Base-by-base conservation (phyloP, 1,140 invertebrate genomes). In the Himalopsyche phryganea region DNA sequence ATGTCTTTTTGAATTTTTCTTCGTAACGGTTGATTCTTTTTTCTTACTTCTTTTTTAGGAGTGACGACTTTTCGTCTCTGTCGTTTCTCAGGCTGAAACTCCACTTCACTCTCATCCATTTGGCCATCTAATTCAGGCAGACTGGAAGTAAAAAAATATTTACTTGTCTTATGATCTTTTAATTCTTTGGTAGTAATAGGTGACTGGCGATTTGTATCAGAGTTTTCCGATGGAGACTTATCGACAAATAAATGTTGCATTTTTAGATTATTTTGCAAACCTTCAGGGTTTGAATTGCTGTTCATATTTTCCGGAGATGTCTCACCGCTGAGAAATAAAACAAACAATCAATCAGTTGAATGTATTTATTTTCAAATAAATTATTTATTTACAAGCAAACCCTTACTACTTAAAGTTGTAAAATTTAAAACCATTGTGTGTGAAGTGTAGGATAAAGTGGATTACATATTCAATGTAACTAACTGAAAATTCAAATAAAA, bases 11-110 rank as follows among this genome's bases (percentile, higher is more conserved):
- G 9, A 5, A 20, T 1, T 1, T 6, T 32, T 7, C 49, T 62
- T 57, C 49, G 44, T 35, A 17, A 33, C 19, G 13, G n/a, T 18
- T 50, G 20, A 40, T 28, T 60, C 49, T 14, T 15, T 35, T 53
- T 63, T 32, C 7, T 19, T 1, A 40, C 14, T 32, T 40, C 49
- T 40, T 53, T 53, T 1, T 32, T 1, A 28, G 33, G 7, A 17
- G 11, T 13, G 23, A 40, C 49, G 35, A 9, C 58, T 48, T 35
- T 40, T 17, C 19, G 18, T 56, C 13, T 58, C 41, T 6, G 33
- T 28, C 40, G 49, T 42, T 38, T 55, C n/a, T 55, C 47, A 32
- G 50, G 42, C 18, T 44, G 48, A 20, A 57, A 57, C 7, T 57
- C 48, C 9, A 38, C 41, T 11, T 19, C 15, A 35, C 54, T 57